Evolutionary conservation across 2,113 vertebrate species (phyloP).

Genomic region (Nannobrachium achirus): DNA sequence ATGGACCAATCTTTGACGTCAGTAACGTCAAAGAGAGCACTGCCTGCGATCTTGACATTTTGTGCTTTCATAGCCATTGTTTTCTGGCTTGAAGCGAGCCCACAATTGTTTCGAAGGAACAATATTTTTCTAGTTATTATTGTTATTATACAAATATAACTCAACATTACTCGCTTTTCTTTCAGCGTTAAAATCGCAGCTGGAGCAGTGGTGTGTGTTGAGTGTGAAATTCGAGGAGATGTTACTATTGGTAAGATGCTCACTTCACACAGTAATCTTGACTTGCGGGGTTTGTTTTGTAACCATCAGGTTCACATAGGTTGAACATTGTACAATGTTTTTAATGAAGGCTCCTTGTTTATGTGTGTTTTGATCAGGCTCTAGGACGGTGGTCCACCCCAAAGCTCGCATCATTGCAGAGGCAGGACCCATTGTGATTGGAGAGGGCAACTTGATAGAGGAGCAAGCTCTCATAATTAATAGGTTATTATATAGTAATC

Average conservation of each 20-base stretch:
- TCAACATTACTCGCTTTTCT: neutral
- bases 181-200: constrained; percentile 95
- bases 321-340: neutral
- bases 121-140: too few species aligned
- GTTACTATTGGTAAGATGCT: constrained; percentile 93
- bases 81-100: too few species aligned
- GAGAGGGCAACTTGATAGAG: constrained; percentile 96
- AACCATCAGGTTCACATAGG: neutral
- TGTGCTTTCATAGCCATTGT: too few species aligned
- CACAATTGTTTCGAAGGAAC: too few species aligned
- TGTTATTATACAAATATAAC: neutral
- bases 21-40: too few species aligned
- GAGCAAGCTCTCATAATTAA: constrained; percentile 96
- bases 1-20: too few species aligned
- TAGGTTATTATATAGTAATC: constrained; percentile 75
- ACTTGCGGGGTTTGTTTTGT: neutral
- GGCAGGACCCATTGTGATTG: constrained; percentile 95
- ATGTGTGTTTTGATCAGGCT: constrained; percentile 74
- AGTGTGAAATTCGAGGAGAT: constrained; percentile 96
- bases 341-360: neutral
- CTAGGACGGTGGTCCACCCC: constrained; percentile 93
- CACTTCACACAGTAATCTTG: neutral
- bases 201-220: constrained; percentile 95
- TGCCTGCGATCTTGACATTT: too few species aligned
- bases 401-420: constrained; percentile 97